Evolutionary conservation across 2,797 vertebrate species (phyloP), one percentile per base, ranked within the genome.

Genomic region (Falco novaeseelandiae): DNA sequence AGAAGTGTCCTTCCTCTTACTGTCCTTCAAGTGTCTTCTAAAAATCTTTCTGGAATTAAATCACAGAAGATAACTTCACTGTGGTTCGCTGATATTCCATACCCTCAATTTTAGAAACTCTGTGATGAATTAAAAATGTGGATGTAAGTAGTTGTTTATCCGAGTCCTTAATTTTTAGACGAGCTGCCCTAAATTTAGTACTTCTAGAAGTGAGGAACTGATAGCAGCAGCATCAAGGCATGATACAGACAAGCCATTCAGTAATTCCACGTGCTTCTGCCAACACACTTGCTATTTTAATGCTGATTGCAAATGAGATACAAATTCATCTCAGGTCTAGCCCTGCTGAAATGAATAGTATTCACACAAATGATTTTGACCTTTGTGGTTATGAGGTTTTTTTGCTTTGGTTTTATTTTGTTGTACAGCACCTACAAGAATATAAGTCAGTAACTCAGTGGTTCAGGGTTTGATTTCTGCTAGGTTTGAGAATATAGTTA

Each of bases 271-370:
- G 5, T 83, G 77, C 51, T 95, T 81, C 87, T 95, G 91, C 82
- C 84, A 94, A 81, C 79, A 94, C 42, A 21, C 59, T 96, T 96
- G 79, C 84, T 96, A 84, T 94, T 97, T 95, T 93, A 90, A 76
- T 79, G 51, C 48, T 90, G 65, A 74, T 89, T 91, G 79, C 54
- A 91, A 90, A 72, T 84, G 65, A 93, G 54, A 59, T 62, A 81
- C 54, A 89, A 89, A 91, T 93, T 90, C 18, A n/a, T 86, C 46
- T 92, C 42, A 19, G 54, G 44, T 38, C 46, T 62, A 90, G 32
- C 26, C 34, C 40, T 67, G 62, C n/a, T 86, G 72, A 78, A 91
- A 46, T 52, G 8, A 83, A 11, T 62, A 77, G 40, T 32, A 30
- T 69, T 90, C 22, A n/a, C 40, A 69, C 46, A 46, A 82, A 85